A percentile compares a stretch with the other conserved stretches of the same genome.
Conservation (phyloP, 2,888 invertebrate genomes). For the Drosophila anomalata region DNA sequence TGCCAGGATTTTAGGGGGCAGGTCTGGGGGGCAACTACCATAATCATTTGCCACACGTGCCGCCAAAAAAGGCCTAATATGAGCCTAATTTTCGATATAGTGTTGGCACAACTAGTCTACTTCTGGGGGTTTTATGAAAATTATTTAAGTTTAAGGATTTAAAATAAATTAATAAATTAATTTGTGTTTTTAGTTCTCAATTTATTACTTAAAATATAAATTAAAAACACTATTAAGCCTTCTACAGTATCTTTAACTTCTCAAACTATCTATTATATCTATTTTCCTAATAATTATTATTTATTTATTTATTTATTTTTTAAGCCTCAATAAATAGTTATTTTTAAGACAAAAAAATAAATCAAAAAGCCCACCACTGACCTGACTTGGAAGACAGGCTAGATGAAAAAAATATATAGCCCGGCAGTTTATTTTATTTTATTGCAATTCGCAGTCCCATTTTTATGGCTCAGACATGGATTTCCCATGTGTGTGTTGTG, state of each 20-base stretch:
- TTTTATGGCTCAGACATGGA: constrained; percentile 57
- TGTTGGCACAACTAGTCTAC: not conserved
- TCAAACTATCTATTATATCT: too few species aligned
- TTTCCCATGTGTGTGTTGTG: not conserved
- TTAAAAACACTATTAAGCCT: too few species aligned
- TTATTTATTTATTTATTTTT: not conserved
- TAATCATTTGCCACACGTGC: constrained; percentile 71
- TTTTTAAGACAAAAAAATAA: not conserved
- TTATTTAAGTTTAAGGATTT: not conserved
- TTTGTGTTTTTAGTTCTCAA: not conserved
- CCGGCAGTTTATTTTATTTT: constrained; percentile 76
- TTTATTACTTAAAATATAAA: not conserved
- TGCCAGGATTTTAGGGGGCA: constrained; percentile 27
- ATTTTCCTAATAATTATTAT: not conserved
- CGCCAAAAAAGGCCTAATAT: constrained; percentile 55
- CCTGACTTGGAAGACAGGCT: not conserved
- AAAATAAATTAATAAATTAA: not conserved
- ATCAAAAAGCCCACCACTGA: constrained; percentile 17
- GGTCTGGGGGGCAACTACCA: constrained; percentile 59
- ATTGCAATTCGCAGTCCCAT: constrained; percentile 65
- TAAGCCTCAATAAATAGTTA: constrained; percentile 9
- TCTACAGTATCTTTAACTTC: too few species aligned
- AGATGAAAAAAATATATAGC: constrained; percentile 33
- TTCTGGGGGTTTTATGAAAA: not conserved
- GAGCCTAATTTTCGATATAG: constrained; percentile 3